Conservation (phyloP, 2,797 vertebrate genomes). For the Chelonia mydas region DNA sequence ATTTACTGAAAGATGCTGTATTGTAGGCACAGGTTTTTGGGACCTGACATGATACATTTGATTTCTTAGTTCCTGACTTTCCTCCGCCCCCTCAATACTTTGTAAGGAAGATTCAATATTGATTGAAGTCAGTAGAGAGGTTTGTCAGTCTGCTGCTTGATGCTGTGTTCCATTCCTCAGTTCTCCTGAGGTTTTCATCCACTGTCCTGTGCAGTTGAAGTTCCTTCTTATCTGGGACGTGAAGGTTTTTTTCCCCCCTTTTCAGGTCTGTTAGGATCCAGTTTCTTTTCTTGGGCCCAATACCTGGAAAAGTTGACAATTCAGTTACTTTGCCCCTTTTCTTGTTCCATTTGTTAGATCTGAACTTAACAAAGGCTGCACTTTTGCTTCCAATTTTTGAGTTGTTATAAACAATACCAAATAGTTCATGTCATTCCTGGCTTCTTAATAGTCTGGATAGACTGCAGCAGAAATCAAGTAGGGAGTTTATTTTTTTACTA, state of each 20-base stretch:
- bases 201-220: background rate
- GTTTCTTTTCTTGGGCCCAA: slow-evolving; percentile 39
- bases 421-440: slow-evolving; percentile 53
- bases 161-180: slow-evolving; percentile 4
- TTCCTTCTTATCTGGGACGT: background rate
- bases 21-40: background rate
- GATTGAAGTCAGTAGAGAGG: background rate
- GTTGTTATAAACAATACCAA: slow-evolving; percentile 70
- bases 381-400: slow-evolving; percentile 64
- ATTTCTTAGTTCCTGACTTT: slow-evolving; percentile 26
- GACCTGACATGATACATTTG: background rate
- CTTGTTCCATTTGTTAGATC: slow-evolving; percentile 66
- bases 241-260: background rate
- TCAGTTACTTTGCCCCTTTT: background rate
- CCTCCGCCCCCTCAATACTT: slow-evolving; percentile 20
- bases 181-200: slow-evolving; percentile 1
- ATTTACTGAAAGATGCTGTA: background rate
- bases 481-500: slow-evolving; percentile 49
- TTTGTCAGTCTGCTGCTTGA: slow-evolving; percentile 29
- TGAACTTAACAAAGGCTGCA: slow-evolving; percentile 67
- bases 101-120: slow-evolving; percentile 45
- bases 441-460: slow-evolving; percentile 42
- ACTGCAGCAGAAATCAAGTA: slow-evolving; percentile 51
- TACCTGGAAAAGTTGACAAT: slow-evolving; percentile 59
- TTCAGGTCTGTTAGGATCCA: slow-evolving; percentile 31